These are phyloP conservation scores for Erebia aethiops DNA, from an alignment of 2,888 invertebrate species.

Conservation along the genomic window DNA sequence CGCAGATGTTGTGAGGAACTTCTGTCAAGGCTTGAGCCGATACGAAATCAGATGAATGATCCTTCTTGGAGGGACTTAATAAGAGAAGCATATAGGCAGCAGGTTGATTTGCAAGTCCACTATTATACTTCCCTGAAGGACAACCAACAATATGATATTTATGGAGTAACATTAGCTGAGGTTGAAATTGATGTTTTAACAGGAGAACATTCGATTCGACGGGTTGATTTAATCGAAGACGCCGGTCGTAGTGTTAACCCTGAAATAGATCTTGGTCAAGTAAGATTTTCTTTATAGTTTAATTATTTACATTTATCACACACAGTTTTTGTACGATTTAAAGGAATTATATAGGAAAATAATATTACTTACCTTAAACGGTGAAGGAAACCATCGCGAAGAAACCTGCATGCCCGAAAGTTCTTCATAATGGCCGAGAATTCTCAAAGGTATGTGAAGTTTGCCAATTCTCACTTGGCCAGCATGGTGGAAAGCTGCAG, in stretches of 20 bases:
- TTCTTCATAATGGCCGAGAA: too few species aligned
- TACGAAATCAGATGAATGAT: constrained; percentile 66
- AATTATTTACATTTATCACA: not conserved
- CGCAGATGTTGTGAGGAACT: constrained; percentile 75
- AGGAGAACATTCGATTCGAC: constrained; percentile 84
- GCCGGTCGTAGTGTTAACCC: constrained; percentile 86
- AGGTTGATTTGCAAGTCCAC: constrained; percentile 64
- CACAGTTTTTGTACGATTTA: too few species aligned
- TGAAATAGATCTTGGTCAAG: constrained; percentile 86
- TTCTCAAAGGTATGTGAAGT: too few species aligned
- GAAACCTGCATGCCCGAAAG: too few species aligned
- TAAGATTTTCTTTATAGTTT: constrained; percentile 40
- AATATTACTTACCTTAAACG: too few species aligned
- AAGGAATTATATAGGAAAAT: too few species aligned
- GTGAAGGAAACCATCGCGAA: too few species aligned
- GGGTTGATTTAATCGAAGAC: constrained; percentile 87
- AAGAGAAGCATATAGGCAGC: constrained; percentile 64
- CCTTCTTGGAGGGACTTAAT: constrained; percentile 81
- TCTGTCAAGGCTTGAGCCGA: constrained; percentile 67
- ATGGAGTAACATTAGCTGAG: constrained; percentile 84
- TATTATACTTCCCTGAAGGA: constrained; percentile 59
- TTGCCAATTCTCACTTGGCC: too few species aligned
- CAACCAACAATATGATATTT: constrained; percentile 60
- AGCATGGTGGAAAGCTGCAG: too few species aligned
- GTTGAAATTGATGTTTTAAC: constrained; percentile 89